Conservation (phyloP, 2,797 vertebrate species). For the Etheostoma nigrum region DNA sequence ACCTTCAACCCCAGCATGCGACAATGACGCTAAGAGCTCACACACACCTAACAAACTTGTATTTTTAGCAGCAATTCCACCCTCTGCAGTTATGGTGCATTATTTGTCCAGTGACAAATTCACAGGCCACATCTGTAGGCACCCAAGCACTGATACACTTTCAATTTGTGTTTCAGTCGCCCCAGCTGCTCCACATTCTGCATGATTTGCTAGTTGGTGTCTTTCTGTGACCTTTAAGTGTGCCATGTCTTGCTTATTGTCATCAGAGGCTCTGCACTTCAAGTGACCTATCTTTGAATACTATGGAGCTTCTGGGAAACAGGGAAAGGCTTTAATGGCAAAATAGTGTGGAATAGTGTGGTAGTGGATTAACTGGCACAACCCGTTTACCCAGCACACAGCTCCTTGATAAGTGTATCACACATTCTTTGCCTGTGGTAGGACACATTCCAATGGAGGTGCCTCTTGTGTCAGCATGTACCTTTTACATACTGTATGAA, state of each 20-base stretch:
- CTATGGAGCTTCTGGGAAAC: constrained; percentile 15
- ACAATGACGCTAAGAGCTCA: constrained; percentile 27
- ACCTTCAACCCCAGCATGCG: constrained; percentile 22
- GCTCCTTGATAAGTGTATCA: constrained; percentile 51
- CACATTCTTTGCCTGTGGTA: constrained; percentile 58
- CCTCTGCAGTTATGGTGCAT: constrained; percentile 43
- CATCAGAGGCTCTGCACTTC: constrained; percentile 43
- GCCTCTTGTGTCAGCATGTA: constrained; percentile 60
- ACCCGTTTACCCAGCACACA: constrained; percentile 14
- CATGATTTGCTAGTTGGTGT: constrained; percentile 27
- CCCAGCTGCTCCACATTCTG: constrained; percentile 51
- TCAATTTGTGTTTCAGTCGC: constrained; percentile 30
- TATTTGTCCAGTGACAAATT: constrained; percentile 47
- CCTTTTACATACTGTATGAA: constrained; percentile 78
- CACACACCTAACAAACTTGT: constrained; percentile 10
- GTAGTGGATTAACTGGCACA: constrained; percentile 12
- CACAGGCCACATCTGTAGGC: constrained; percentile 14
- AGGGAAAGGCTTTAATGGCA: constrained; percentile 19
- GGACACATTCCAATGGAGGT: constrained; percentile 42
- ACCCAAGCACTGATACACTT: constrained; percentile 36
- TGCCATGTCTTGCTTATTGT: constrained; percentile 23
- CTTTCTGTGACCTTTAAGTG: constrained; percentile 57
- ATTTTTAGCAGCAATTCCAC: constrained; percentile 37
- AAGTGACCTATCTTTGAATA: constrained; percentile 34
- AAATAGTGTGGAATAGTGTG: not conserved